Conservation (phyloP, 2,888 invertebrate genomes). For the Dioctria rufipes region DNA sequence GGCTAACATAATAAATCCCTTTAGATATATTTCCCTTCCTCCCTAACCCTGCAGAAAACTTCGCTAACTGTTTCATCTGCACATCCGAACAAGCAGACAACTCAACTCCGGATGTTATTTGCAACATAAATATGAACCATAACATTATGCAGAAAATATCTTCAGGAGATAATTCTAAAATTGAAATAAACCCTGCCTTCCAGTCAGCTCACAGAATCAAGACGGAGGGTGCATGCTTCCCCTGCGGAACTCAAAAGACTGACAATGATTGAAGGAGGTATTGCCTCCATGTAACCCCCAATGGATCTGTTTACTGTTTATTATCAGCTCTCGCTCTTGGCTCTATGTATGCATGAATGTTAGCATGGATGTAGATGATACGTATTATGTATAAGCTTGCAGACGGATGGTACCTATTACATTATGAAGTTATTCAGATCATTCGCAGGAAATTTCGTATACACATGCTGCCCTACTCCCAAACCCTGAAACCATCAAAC, state of each 20-base stretch:
- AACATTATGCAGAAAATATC: slow-evolving; percentile 42
- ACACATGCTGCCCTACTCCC: not conserved
- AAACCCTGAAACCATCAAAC: not conserved
- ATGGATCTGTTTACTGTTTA: not conserved
- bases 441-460: slow-evolving; percentile 45
- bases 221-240: not conserved
- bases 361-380: too few relatives aligned
- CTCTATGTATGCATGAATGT: slow-evolving; percentile 1
- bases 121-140: slow-evolving; percentile 42
- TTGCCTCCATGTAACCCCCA: slow-evolving; percentile 22
- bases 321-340: slow-evolving; percentile 8
- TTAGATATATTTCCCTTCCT: too few relatives aligned
- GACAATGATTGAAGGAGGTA: slow-evolving; percentile 48
- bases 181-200: slow-evolving; percentile 35
- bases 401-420: slow-evolving; percentile 45
- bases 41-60: too few relatives aligned
- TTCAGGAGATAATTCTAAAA: slow-evolving; percentile 46
- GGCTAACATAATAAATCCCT: too few relatives aligned
- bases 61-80: too few relatives aligned
- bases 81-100: not conserved
- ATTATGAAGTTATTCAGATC: slow-evolving; percentile 48
- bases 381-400: slow-evolving; percentile 22
- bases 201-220: not conserved
- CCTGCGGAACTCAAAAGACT: slow-evolving; percentile 12
- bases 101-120: slow-evolving; percentile 22